Evolutionary conservation across 2,113 vertebrate species (phyloP).

Genomic region (Lontra canadensis): DNA sequence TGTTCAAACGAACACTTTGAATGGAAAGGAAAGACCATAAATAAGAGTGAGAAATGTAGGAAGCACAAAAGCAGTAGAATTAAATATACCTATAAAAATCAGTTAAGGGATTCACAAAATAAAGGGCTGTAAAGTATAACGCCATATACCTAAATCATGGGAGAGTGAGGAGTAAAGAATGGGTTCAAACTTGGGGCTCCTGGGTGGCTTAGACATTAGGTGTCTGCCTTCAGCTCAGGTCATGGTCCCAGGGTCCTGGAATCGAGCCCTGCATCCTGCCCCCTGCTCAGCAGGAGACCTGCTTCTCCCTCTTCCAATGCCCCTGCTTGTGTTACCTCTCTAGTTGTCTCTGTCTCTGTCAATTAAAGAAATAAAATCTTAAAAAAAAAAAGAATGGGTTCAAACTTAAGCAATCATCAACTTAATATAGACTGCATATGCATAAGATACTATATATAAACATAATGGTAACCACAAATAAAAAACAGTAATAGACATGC

Average conservation of each 20-base stretch:
- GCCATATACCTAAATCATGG: neutral
- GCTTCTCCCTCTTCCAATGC: too few species aligned
- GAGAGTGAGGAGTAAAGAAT: neutral
- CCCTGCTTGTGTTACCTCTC: too few species aligned
- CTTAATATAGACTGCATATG: neutral
- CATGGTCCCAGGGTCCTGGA: neutral
- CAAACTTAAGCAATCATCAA: neutral
- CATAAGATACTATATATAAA: neutral
- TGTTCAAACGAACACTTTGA: neutral
- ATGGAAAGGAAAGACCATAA: neutral
- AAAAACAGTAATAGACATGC: neutral
- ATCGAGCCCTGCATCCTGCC: too few species aligned
- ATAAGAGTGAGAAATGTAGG: neutral
- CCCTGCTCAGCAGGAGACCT: too few species aligned
- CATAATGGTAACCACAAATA: neutral
- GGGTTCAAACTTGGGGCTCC: too few species aligned
- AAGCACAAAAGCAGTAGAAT: neutral
- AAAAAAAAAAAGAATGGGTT: too few species aligned
- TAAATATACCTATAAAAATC: neutral
- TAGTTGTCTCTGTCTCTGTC: too few species aligned
- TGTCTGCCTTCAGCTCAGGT: neutral
- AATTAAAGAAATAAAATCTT: too few species aligned
- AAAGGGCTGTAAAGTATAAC: neutral
- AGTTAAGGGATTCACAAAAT: neutral
- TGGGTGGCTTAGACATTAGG: neutral